Base-by-base conservation (phyloP, 2,888 invertebrate species). In the Microlaimidae sp. region DNA sequence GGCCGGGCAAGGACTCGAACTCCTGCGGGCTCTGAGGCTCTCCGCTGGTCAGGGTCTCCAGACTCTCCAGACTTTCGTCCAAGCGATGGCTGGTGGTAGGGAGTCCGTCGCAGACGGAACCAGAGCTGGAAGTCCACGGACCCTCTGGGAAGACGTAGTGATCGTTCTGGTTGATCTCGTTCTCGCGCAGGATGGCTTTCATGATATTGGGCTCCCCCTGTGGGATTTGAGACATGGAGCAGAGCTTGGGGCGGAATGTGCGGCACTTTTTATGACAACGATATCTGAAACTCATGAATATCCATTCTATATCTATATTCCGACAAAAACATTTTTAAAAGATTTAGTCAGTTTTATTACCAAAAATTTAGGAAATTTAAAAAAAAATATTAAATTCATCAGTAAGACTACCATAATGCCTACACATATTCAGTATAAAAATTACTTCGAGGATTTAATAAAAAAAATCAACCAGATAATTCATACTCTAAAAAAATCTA, bases 151-250 rank as follows among this genome's bases (percentile, higher is more conserved):
- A 51, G 28, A 3, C 3, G 42, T 59, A 55, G 40, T 57, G 51
- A 43, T 61, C 47, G 53, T 59, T 62, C 40, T 56, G 53, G 54
- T 62, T 63, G 52, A 63, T 59, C 55, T 62, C 64, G 56, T 65
- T 66, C 21, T 66, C 66, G 53, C 65, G 66, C 25, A 67, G 57
- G 17, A 67, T 58, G 51, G 65, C 66, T 21, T 61, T 60, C 64
- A 66, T 65, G 53, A 66, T 64, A 17, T 62, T 62, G 32, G 66
- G 66, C 41, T 65, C 66, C 27, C 52, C 52, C 10, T 49, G 19
- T 24, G 54, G 56, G 2, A 56, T 32, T 1, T 28, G 42, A 13
- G 54, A 55, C 41, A 56, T 26, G 7, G 56, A 56, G 38, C 56
- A 56, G 21, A 51, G 51, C 3, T 42, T 49, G 19, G 29, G 54